A percentile compares a stretch with the other conserved stretches of the same genome.
These are phyloP conservation scores for Dendrocincla fuliginosa DNA, from an alignment of 2,797 vertebrate genomes.

Conservation along the genomic window DNA sequence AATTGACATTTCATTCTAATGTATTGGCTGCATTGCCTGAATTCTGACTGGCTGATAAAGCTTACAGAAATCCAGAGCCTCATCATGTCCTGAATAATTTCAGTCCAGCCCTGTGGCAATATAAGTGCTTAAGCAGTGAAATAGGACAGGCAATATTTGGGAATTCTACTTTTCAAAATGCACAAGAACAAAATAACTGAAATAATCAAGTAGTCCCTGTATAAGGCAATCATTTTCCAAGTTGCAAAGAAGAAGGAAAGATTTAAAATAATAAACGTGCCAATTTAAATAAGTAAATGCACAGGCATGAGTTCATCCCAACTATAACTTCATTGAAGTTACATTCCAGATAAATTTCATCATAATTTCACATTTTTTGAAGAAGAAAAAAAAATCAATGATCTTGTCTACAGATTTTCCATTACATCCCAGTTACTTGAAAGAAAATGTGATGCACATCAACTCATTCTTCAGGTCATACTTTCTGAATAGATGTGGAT, in stretches of 20 bases:
- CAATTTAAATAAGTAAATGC: background rate
- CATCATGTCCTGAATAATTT: constrained; percentile 30
- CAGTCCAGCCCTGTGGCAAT: background rate
- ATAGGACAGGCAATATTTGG: constrained; percentile 5
- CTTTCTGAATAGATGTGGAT: background rate
- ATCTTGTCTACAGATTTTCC: background rate
- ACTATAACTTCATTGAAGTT: background rate
- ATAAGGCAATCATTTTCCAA: background rate
- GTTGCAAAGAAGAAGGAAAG: background rate
- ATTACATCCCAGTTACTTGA: background rate
- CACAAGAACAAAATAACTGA: background rate
- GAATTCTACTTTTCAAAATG: background rate
- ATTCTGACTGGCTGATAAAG: constrained; percentile 48
- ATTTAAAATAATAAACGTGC: background rate
- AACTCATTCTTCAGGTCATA: background rate
- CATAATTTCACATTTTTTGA: background rate
- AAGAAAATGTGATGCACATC: background rate
- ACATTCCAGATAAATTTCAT: background rate
- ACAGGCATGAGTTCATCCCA: background rate
- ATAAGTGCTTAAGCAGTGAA: constrained; percentile 14
- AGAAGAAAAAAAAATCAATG: background rate
- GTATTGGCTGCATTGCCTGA: constrained; percentile 22
- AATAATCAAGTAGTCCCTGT: background rate
- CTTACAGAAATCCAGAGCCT: constrained; percentile 24
- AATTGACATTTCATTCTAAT: constrained; percentile 67